Base-by-base conservation (phyloP, 2,888 invertebrate genomes). In the Lithophane socia region DNA sequence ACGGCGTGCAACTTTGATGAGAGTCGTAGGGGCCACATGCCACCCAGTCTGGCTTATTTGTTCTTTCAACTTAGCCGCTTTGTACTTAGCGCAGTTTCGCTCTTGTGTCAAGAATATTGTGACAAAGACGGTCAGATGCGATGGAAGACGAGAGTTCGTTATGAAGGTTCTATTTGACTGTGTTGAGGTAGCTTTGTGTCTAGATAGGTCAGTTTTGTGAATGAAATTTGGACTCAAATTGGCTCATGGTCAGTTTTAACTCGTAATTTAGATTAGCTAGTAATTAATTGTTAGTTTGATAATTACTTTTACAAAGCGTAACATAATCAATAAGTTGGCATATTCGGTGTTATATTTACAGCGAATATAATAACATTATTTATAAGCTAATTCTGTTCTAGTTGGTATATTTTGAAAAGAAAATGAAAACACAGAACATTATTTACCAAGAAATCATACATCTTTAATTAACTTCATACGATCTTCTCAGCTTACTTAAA, bases 1-100 rank as follows among this genome's bases (percentile, higher is more conserved):
- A 90, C 90, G 88, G 92, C 92, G 91, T 95, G 94, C 94, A 95
- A 95, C 90, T 95, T 96, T 95, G 94, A 96, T 96, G 95, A 94
- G 92, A 88, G 91, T 92, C 92, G 93, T 94, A 93, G 92, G 88
- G 86, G 88, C 91, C 95, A 95, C 91, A 93, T 94, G 95, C 88
- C 89, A 89, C 92, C 89, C 77, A 78, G 78, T 75, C 84, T 77
- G 77, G 83, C 90, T 92, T 94, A 94, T 94, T 95, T 94, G 93
- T 94, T 94, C 91, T 91, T 91, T 90, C 89, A 89, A 89, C 87
- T 90, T 90, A 77, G 86, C 87, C 88, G 88, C 88, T 83, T 73
- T 84, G 84, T 88, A 86, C 83, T 86, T 89, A 84, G 84, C 83
- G 75, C 80, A 88, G 86, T 89, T 89, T 88, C 86, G 83, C 79